These are phyloP conservation scores for Zelleria hepariella DNA, from an alignment of 2,888 invertebrate species.

Conservation along the genomic window DNA sequence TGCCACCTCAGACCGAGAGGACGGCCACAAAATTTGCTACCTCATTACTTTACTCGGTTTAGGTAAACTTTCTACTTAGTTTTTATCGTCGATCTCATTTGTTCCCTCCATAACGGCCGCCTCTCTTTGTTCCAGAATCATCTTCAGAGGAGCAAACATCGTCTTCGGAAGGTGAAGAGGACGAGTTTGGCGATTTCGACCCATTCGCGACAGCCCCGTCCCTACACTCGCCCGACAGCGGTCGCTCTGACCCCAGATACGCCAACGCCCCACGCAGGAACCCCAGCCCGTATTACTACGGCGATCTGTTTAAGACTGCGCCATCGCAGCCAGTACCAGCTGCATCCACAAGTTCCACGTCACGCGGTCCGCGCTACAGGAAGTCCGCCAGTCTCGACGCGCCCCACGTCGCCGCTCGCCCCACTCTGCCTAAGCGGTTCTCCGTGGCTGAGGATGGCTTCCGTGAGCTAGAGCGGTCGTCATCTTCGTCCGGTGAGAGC, in stretches of 20 bases:
- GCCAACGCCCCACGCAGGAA: slow-evolving; percentile 75
- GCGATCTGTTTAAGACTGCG: slow-evolving; percentile 77
- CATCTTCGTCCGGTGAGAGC: slow-evolving; percentile 71
- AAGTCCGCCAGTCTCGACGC: slow-evolving; percentile 83
- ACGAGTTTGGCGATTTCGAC: slow-evolving; percentile 69
- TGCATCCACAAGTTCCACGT: slow-evolving; percentile 54
- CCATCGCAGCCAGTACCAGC: slow-evolving; percentile 62
- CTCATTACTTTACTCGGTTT: slow-evolving; percentile 35
- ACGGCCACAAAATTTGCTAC: slow-evolving; percentile 25
- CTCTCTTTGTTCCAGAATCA: slow-evolving; percentile 49
- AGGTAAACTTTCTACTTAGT: slow-evolving; percentile 13
- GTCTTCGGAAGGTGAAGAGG: slow-evolving; percentile 74
- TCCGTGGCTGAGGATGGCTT: slow-evolving; percentile 81
- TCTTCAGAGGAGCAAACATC: slow-evolving; percentile 60
- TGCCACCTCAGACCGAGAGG: slow-evolving; percentile 29
- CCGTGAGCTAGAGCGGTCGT: slow-evolving; percentile 66
- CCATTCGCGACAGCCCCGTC: slow-evolving; percentile 69
- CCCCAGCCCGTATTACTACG: slow-evolving; percentile 88
- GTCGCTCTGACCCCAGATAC: slow-evolving; percentile 70
- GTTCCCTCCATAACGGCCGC: background rate
- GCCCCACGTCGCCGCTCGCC: slow-evolving; percentile 76
- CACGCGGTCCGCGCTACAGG: slow-evolving; percentile 73
- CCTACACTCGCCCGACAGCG: slow-evolving; percentile 79
- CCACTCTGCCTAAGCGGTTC: slow-evolving; percentile 76
- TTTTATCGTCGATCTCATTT: background rate